A percentile compares a stretch with the other conserved stretches of the same genome.
Evolutionary conservation across 1,140 invertebrate genomes (phyloP).

Genomic region (Bicyclus anynana): DNA sequence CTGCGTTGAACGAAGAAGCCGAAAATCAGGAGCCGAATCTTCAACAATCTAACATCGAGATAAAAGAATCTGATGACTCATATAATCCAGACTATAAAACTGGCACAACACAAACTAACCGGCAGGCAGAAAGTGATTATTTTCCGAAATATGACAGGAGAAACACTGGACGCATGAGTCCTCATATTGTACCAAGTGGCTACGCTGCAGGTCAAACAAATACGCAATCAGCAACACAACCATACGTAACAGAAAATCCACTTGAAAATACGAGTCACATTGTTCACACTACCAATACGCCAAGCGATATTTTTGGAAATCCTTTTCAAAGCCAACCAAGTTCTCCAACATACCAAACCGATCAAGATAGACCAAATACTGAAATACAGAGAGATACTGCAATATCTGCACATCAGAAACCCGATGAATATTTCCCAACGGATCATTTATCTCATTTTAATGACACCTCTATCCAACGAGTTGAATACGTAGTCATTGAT

Average conservation of each 20-base stretch:
- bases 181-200: not conserved
- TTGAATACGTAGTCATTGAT: not conserved
- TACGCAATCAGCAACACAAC: not conserved
- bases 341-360: not conserved
- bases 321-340: not conserved
- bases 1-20: conserved; percentile 7
- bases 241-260: not conserved
- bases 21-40: not conserved
- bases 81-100: conserved; percentile 2
- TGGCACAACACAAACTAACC: too few species aligned
- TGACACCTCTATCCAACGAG: not conserved
- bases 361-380: not conserved
- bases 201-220: not conserved
- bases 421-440: conserved; percentile 23
- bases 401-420: conserved; percentile 30
- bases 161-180: not conserved
- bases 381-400: conserved; percentile 14
- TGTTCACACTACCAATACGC: not conserved
- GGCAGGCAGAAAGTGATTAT: too few species aligned
- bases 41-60: not conserved
- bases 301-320: not conserved
- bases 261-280: not conserved
- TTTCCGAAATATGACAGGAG: not conserved
- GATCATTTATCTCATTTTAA: not conserved
- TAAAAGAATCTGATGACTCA: not conserved